Conservation (phyloP, 2,888 invertebrate species). For the Pegoplata infirma region DNA sequence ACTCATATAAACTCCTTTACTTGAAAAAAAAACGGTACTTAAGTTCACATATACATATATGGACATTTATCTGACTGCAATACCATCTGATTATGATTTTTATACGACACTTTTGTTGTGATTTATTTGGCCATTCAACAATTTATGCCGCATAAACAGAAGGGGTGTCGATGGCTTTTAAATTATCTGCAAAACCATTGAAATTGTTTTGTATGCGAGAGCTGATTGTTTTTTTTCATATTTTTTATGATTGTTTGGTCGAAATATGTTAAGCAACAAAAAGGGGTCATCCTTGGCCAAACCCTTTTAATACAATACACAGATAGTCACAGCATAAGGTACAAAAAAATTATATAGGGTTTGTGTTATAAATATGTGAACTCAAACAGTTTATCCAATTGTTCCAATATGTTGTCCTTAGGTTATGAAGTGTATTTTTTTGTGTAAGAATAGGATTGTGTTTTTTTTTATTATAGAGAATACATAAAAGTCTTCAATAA, state of each 20-base stretch:
- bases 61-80: slow-evolving; percentile 58
- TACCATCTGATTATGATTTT: slow-evolving; percentile 78
- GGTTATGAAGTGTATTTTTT: slow-evolving; percentile 42
- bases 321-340: slow-evolving; percentile 23
- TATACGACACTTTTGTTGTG: slow-evolving; percentile 77
- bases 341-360: slow-evolving; percentile 15
- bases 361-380: no score
- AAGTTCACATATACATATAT: slow-evolving; percentile 47
- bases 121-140: slow-evolving; percentile 76
- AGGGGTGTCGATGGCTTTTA: slow-evolving; percentile 74
- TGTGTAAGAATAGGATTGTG: slow-evolving; percentile 52
- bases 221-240: slow-evolving; percentile 19
- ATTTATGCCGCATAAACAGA: slow-evolving; percentile 70
- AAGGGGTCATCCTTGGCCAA: slow-evolving; percentile 36
- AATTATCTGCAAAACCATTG: slow-evolving; percentile 65
- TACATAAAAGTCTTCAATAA: slow-evolving; percentile 44
- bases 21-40: slow-evolving; percentile 28
- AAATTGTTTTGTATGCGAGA: slow-evolving; percentile 65
- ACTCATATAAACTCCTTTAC: neutral
- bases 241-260: slow-evolving; percentile 9
- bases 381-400: no score
- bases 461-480: slow-evolving; percentile 20
- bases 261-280: slow-evolving; percentile 24
- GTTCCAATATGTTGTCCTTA: slow-evolving; percentile 46
- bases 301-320: slow-evolving; percentile 11